These are phyloP conservation scores for Chromis chromis DNA, from an alignment of 2,797 vertebrate species.

Conservation along the genomic window DNA sequence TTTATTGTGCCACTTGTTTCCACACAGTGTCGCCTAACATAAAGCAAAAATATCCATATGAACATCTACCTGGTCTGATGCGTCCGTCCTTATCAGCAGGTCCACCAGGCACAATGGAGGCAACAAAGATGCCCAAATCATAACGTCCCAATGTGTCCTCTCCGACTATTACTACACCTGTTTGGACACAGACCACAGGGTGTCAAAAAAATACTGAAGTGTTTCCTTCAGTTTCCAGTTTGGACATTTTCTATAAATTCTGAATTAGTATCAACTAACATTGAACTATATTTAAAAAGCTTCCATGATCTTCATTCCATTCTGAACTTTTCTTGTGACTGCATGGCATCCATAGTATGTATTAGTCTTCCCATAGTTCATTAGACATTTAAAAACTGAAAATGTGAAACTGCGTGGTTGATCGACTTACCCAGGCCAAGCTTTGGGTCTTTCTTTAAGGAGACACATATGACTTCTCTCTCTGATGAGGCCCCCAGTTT, in stretches of 20 bases:
- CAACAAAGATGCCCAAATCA: slow-evolving; percentile 90
- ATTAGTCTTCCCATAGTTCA: background rate
- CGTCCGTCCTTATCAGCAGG: slow-evolving; percentile 90
- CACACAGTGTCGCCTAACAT: background rate
- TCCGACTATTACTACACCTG: slow-evolving; percentile 92
- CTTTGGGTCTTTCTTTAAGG: slow-evolving; percentile 87
- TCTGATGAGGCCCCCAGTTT: slow-evolving; percentile 71
- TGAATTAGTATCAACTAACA: background rate
- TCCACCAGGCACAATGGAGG: slow-evolving; percentile 90
- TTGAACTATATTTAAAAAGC: background rate
- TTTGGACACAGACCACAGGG: slow-evolving; percentile 26
- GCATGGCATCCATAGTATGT: too few relatives aligned
- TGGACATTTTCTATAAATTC: too few relatives aligned
- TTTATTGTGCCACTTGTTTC: too few relatives aligned
- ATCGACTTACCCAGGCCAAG: slow-evolving; percentile 87
- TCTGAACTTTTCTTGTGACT: too few relatives aligned
- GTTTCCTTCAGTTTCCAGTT: background rate
- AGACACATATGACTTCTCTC: slow-evolving; percentile 88
- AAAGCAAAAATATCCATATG: background rate
- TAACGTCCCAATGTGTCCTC: slow-evolving; percentile 87
- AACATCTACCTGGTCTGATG: slow-evolving; percentile 87
- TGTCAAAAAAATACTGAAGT: too few relatives aligned
- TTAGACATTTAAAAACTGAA: background rate
- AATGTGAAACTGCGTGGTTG: background rate
- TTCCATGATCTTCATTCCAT: background rate